phyloP scores from a whole-genome alignment of 2,888 invertebrate species.

The Tenthredo mesomela region DNA sequence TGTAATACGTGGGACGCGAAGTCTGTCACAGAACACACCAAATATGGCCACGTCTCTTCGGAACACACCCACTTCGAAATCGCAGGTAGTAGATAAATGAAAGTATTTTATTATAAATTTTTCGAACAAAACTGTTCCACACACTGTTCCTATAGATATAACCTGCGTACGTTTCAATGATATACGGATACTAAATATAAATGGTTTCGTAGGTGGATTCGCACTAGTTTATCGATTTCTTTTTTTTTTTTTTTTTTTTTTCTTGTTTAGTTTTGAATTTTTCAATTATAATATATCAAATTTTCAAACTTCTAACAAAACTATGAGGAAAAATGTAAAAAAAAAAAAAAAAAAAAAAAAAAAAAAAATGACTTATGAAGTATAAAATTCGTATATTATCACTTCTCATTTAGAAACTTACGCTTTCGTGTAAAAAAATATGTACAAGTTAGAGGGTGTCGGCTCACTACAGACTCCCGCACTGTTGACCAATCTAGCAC shows the following conservation, averaged over 20 bases:
- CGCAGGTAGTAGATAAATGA: slow-evolving; percentile 24
- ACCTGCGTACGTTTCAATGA: neutral
- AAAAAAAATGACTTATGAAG: neutral
- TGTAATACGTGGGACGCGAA: slow-evolving; percentile 36
- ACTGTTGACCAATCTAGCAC: slow-evolving; percentile 71
- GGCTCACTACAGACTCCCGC: slow-evolving; percentile 66
- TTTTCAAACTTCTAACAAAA: slow-evolving; percentile 6
- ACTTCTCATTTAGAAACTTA: slow-evolving; percentile 69
- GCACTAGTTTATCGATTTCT: slow-evolving; percentile 6
- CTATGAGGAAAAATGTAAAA: neutral
- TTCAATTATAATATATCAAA: neutral
- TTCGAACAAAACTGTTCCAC: slow-evolving; percentile 56
- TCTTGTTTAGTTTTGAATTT: neutral
- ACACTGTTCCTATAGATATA: slow-evolving; percentile 53
- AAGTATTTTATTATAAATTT: slow-evolving; percentile 26
- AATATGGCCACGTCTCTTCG: slow-evolving; percentile 60
- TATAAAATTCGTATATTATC: slow-evolving; percentile 51
- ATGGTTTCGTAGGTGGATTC: neutral
- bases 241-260: neutral
- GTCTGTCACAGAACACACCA: slow-evolving; percentile 61
- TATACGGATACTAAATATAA: slow-evolving; percentile 1
- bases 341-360: neutral
- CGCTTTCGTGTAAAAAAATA: slow-evolving; percentile 65
- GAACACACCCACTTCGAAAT: slow-evolving; percentile 61
- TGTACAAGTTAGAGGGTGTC: slow-evolving; percentile 70